Percentiles rank a stretch among this genome's conserved stretches.
These are phyloP conservation scores for Hofmannophila pseudospretella DNA, from an alignment of 2,888 invertebrate species.

Conservation along the genomic window DNA sequence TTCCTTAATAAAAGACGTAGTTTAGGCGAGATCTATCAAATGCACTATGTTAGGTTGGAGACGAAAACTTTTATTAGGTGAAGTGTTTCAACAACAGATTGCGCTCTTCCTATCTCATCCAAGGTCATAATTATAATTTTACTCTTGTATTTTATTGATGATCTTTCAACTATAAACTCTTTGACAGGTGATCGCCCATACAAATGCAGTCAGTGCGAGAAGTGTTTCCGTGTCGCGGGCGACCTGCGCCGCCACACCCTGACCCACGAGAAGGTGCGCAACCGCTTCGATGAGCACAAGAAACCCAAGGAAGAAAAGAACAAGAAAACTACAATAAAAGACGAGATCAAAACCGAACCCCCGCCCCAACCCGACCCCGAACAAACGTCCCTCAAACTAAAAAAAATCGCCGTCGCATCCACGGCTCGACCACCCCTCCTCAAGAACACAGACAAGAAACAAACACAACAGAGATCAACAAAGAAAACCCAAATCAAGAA, in stretches of 20 bases:
- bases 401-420: slow-evolving; percentile 20
- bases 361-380: slow-evolving; percentile 6
- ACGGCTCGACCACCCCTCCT: slow-evolving; percentile 14
- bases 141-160: too few relatives aligned
- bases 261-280: slow-evolving; percentile 78
- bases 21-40: too few relatives aligned
- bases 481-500: slow-evolving; percentile 33
- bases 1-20: too few relatives aligned
- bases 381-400: slow-evolving; percentile 7
- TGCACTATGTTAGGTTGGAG: too few relatives aligned
- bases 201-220: slow-evolving; percentile 85
- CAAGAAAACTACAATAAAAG: slow-evolving; percentile 12
- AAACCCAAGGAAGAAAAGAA: slow-evolving; percentile 16
- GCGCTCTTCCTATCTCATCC: too few relatives aligned
- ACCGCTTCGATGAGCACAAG: slow-evolving; percentile 33
- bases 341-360: slow-evolving; percentile 15
- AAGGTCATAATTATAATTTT: too few relatives aligned
- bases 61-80: too few relatives aligned
- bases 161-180: too few relatives aligned
- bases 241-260: slow-evolving; percentile 89
- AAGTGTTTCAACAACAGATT: too few relatives aligned
- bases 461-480: slow-evolving; percentile 5
- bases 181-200: slow-evolving; percentile 88
- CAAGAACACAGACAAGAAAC: slow-evolving; percentile 27
- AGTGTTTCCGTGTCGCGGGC: slow-evolving; percentile 88